These are phyloP conservation scores for Gymnoscelis rufifasciata DNA, from an alignment of 2,888 invertebrate species.

Conservation along the genomic window DNA sequence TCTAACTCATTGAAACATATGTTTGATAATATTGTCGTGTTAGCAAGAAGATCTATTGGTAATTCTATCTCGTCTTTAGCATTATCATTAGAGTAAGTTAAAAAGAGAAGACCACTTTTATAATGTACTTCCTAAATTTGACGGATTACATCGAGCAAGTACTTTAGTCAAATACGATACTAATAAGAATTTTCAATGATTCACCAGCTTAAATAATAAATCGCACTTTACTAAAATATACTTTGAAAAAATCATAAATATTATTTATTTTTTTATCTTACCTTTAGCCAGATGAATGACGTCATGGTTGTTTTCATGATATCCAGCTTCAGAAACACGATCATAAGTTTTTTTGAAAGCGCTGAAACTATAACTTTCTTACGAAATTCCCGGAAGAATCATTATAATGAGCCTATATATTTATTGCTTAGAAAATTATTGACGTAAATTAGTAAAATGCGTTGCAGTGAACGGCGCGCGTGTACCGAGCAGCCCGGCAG, in stretches of 20 bases:
- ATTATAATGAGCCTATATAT: slow-evolving; percentile 49
- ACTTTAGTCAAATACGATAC: slow-evolving; percentile 62
- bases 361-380: slow-evolving; percentile 42
- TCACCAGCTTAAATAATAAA: slow-evolving; percentile 33
- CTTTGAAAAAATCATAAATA: slow-evolving; percentile 1
- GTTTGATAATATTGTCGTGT: slow-evolving; percentile 23
- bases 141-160: slow-evolving; percentile 43
- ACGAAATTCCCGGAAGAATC: slow-evolving; percentile 36
- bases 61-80: slow-evolving; percentile 23
- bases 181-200: slow-evolving; percentile 58
- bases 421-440: slow-evolving; percentile 35
- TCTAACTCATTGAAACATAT: slow-evolving; percentile 48
- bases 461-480: slow-evolving; percentile 62
- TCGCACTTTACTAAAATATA: slow-evolving; percentile 9
- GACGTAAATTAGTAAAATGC: slow-evolving; percentile 47
- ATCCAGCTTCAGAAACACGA: slow-evolving; percentile 66
- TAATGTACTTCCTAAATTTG: slow-evolving; percentile 28
- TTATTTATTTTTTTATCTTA: slow-evolving; percentile 40
- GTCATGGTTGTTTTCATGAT: slow-evolving; percentile 79
- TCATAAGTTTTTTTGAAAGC: slow-evolving; percentile 42
- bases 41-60: slow-evolving; percentile 12
- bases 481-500: slow-evolving; percentile 72
- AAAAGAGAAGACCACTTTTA: slow-evolving; percentile 45
- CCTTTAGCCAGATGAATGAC: slow-evolving; percentile 77
- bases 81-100: slow-evolving; percentile 15